Percentiles rank a stretch among this genome's conserved stretches.
Conservation (phyloP, 1,140 invertebrate species). For the Melipona quadrifasciata region DNA sequence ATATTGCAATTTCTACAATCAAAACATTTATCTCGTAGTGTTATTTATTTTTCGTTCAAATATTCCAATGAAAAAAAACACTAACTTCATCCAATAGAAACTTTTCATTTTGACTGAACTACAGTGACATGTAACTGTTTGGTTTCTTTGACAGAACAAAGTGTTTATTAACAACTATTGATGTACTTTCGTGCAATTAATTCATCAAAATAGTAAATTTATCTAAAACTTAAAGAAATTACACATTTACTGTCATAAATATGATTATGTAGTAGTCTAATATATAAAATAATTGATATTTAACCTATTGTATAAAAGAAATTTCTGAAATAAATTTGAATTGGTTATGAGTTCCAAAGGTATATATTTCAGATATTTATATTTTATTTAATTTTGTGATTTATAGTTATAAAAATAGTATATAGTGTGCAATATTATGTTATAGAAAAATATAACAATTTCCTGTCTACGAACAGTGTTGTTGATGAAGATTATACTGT, state of each 20-base stretch:
- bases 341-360: constrained; percentile 26
- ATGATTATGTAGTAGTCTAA: background rate
- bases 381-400: background rate
- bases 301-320: constrained; percentile 16
- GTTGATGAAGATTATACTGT: background rate
- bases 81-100: background rate
- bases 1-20: background rate
- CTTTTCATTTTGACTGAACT: background rate
- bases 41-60: background rate
- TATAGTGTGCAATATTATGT: constrained; percentile 1
- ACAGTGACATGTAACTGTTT: background rate
- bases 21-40: background rate
- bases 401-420: background rate
- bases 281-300: background rate
- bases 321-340: background rate
- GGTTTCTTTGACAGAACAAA: background rate
- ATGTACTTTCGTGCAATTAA: background rate
- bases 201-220: background rate
- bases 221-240: background rate
- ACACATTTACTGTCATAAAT: background rate
- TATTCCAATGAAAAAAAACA: background rate
- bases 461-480: background rate
- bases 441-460: constrained; percentile 27
- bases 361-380: background rate
- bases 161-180: background rate